Percentiles rank a stretch among this genome's conserved stretches.
Evolutionary conservation across 2,888 invertebrate genomes (phyloP).

Genomic region (Seira ritae): DNA sequence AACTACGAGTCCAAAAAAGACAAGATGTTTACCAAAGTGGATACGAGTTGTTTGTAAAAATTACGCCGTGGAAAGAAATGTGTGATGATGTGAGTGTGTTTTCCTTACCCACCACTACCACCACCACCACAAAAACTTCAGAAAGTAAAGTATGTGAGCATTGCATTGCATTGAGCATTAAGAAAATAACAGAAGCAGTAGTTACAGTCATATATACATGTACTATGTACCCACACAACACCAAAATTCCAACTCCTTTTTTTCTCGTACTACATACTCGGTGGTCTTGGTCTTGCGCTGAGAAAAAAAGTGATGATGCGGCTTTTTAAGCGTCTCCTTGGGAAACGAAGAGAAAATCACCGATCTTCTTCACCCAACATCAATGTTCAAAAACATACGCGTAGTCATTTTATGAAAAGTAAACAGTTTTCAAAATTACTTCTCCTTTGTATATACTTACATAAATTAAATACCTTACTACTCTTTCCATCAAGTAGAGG

Average conservation of each 20-base stretch:
- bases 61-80: conserved; percentile 41
- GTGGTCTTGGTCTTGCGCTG: conserved; percentile 38
- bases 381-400: neutral
- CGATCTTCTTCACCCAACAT: neutral
- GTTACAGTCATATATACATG: neutral
- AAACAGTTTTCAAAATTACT: conserved; percentile 45
- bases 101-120: conserved; percentile 15
- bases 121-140: neutral
- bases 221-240: too few relatives aligned
- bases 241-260: too few relatives aligned
- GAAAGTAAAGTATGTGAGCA: conserved; percentile 2
- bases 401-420: conserved; percentile 34
- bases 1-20: conserved; percentile 20
- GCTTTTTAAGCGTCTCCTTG: neutral
- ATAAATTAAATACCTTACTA: too few relatives aligned
- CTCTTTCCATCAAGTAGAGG: too few relatives aligned
- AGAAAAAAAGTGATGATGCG: neutral
- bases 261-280: neutral
- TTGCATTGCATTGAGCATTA: neutral
- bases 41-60: conserved; percentile 33
- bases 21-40: conserved; percentile 50
- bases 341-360: neutral
- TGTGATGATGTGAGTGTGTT: conserved; percentile 32
- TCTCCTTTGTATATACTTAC: conserved; percentile 21
- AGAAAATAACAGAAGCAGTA: conserved; percentile 42